Evolutionary conservation across 2,888 invertebrate species (phyloP), one percentile per base, ranked within the genome.

Genomic region (Apotomis betuletana): DNA sequence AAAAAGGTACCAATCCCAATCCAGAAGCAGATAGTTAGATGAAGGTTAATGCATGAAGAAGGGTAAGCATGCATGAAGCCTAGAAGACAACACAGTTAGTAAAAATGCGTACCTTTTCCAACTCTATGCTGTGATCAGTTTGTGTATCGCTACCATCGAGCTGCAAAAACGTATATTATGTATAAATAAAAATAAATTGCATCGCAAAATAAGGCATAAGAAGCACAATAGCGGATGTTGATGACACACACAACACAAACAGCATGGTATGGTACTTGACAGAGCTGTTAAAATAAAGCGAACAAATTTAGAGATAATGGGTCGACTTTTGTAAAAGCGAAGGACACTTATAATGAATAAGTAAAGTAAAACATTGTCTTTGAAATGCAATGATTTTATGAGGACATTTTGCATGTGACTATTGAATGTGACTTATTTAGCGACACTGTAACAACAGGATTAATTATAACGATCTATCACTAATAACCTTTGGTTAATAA

Each of bases 101-200:
- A 87, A 88, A 90, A 85, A 81, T 83, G 90, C 91, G 92, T 94
- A 94, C 94, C 94, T 94, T 93, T 91, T 94, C 94, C 92, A 93
- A 90, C 90, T 93, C 93, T 92, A 94, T 90, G 93, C 86, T 88
- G 92, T 88, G 92, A 87, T 90, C 90, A 82, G 90, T 87, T 89
- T 92, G 92, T 89, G 92, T 89, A 87, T 89, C 88, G 88, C 87
- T 91, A 91, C 87, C 93, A 92, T 90, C 91, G 93, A 90, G 93
- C 94, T 94, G 94, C 90, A 94, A 94, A 94, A 92, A 92, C 83
- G 92, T 89, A 91, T 92, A 91, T 89, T 89, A 15, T 15, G 91
- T 92, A 91, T 85, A 91, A 87, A 87, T 85, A 83, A 87, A 88
- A 87, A 85, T 83, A 83, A 80, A 81, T 83, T 84, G 86, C 84